Percentiles rank a stretch among this genome's conserved stretches.
Evolutionary conservation across 2,113 vertebrate genomes (phyloP).

Genomic region (Candoia aspera): DNA sequence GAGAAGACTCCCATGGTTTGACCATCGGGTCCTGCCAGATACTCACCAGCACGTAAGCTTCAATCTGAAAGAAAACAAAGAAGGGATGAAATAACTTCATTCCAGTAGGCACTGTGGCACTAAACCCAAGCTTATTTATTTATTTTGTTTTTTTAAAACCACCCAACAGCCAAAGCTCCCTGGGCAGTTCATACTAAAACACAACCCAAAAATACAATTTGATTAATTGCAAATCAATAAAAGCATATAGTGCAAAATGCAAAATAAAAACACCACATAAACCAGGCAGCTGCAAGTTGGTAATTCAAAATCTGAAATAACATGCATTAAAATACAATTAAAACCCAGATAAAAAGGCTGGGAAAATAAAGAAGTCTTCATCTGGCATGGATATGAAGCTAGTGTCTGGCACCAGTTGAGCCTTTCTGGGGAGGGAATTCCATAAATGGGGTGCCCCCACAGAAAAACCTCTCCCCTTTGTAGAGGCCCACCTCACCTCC

Average conservation of each 20-base stretch:
- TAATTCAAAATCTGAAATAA: not conserved
- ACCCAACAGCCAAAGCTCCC: not conserved
- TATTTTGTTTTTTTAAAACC: not conserved
- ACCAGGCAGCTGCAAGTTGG: not conserved
- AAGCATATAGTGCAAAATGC: not conserved
- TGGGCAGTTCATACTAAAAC: not conserved
- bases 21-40: not conserved
- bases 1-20: not conserved
- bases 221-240: not conserved
- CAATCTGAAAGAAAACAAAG: slow-evolving; percentile 77
- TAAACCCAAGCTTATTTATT: not conserved
- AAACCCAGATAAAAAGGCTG: not conserved
- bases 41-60: slow-evolving; percentile 93
- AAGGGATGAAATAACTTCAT: not conserved
- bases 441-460: not conserved
- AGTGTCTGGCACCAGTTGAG: not conserved
- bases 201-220: not conserved
- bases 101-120: no score
- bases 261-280: not conserved
- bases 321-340: not conserved
- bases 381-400: not conserved
- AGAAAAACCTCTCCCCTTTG: not conserved
- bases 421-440: not conserved
- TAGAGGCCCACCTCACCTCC: not conserved
- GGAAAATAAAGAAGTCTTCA: not conserved